phyloP scores from a whole-genome alignment of 92 coral and sea anemone genomes.

The Parazoanthus atlanticus region DNA sequence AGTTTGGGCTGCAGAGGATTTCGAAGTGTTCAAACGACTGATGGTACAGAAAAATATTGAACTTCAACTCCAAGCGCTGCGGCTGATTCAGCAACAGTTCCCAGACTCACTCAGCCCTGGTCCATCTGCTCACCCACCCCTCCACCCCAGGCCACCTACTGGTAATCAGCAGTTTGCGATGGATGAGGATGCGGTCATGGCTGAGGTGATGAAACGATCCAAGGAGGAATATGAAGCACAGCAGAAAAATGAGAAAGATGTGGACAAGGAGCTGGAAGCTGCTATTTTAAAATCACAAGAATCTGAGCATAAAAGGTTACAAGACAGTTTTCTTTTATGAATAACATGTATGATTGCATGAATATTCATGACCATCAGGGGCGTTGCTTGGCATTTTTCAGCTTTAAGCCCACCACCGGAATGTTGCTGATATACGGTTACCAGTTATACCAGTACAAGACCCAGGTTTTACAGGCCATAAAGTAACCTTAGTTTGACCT shows the following conservation, averaged over 20 bases:
- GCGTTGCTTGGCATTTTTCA: too few relatives aligned
- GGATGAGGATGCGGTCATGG: conserved; percentile 90
- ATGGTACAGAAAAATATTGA: conserved; percentile 94
- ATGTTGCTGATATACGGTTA: too few relatives aligned
- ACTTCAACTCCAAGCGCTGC: conserved; percentile 91
- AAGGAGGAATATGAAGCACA: conserved; percentile 84
- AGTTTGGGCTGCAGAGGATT: conserved; percentile 97
- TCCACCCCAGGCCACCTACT: conserved; percentile 1
- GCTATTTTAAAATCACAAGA: conserved; percentile 70
- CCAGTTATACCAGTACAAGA: too few relatives aligned
- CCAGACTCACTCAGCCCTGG: conserved; percentile 47
- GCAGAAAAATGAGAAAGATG: conserved; percentile 50
- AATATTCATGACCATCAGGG: too few relatives aligned
- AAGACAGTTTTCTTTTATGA: too few relatives aligned
- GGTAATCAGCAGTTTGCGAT: neutral
- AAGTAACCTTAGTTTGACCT: too few relatives aligned
- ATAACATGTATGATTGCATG: too few relatives aligned
- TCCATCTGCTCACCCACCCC: conserved; percentile 16
- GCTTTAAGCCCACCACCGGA: too few relatives aligned
- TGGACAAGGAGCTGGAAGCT: conserved; percentile 67
- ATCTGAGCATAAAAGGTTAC: conserved; percentile 81
- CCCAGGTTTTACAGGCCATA: too few relatives aligned
- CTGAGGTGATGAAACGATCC: conserved; percentile 82
- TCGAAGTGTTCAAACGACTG: conserved; percentile 84
- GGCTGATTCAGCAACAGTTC: conserved; percentile 74